phyloP scores from a whole-genome alignment of 2,113 vertebrate species.

The Cricetomys ansorgei region DNA sequence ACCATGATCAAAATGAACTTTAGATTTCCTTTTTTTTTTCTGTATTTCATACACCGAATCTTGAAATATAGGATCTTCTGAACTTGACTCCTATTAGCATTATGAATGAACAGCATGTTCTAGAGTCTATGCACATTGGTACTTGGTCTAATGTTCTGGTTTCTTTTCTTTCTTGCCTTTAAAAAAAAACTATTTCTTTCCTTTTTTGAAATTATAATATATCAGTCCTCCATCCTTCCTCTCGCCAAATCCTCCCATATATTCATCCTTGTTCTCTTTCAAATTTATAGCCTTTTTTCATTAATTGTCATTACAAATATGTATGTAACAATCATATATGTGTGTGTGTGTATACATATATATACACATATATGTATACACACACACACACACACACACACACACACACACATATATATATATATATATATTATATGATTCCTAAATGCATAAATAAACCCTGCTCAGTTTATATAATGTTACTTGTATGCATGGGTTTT shows the following conservation, averaged over 20 bases:
- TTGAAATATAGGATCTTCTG: not conserved
- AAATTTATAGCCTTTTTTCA: not conserved
- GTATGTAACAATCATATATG: not conserved
- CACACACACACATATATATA: no score
- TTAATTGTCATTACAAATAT: not conserved
- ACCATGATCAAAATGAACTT: conserved; percentile 64
- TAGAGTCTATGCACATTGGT: not conserved
- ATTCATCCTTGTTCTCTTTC: not conserved
- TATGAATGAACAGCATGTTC: not conserved
- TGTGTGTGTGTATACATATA: not conserved
- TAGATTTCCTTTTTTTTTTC: not conserved
- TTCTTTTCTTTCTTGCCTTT: not conserved
- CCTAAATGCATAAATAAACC: no score
- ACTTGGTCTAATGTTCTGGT: not conserved
- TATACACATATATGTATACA: not conserved
- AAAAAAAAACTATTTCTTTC: not conserved
- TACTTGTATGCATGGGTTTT: no score
- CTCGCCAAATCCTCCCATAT: not conserved
- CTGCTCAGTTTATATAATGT: no score
- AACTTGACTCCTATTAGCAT: not conserved
- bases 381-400: no score
- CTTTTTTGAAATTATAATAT: not conserved
- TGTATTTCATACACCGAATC: not conserved
- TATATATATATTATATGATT: no score
- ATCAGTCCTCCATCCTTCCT: not conserved